Conservation (phyloP, 2,888 invertebrate species). For the Entomobrya proxima region DNA sequence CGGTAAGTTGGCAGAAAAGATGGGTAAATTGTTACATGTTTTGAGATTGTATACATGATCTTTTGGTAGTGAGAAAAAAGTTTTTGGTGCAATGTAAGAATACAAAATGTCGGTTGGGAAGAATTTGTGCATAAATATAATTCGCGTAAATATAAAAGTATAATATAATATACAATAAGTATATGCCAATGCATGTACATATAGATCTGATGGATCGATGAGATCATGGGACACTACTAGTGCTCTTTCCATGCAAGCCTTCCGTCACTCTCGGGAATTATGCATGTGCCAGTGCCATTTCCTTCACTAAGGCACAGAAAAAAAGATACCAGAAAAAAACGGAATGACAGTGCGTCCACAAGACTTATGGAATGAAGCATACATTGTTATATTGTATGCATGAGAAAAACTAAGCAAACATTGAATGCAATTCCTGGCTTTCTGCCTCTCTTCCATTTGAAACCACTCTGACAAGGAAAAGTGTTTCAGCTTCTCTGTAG, state of each 20-base stretch:
- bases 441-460: neutral
- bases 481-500: neutral
- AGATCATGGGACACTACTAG: conserved; percentile 50
- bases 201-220: conserved; percentile 51
- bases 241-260: conserved; percentile 1
- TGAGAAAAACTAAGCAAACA: neutral
- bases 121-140: neutral
- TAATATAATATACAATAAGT: too few species aligned
- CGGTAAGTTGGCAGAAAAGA: neutral
- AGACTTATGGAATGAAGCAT: too few species aligned
- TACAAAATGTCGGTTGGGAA: neutral
- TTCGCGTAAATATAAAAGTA: too few species aligned
- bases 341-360: neutral
- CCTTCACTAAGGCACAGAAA: neutral
- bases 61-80: neutral
- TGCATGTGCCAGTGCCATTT: conserved; percentile 56
- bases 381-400: too few species aligned
- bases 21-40: neutral
- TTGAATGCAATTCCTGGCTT: neutral
- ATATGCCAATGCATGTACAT: neutral
- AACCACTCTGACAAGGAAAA: neutral
- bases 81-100: neutral
- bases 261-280: conserved; percentile 58
- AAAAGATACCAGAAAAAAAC: neutral
- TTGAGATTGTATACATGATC: neutral